These are phyloP conservation scores for Zhuqinia jingwanae DNA, from an alignment of 2,888 invertebrate species.

Conservation along the genomic window DNA sequence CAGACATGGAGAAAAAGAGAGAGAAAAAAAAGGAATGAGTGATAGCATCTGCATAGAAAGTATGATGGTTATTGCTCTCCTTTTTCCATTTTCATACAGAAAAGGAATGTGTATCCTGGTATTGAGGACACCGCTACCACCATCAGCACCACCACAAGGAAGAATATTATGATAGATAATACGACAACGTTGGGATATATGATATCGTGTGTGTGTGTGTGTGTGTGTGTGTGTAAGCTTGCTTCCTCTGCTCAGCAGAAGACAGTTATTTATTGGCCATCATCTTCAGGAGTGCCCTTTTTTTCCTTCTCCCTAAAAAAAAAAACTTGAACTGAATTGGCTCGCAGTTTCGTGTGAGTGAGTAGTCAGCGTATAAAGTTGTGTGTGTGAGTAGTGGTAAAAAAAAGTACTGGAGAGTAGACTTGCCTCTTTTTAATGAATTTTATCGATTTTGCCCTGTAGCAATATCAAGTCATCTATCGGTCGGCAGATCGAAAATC, in stretches of 20 bases:
- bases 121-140: background rate
- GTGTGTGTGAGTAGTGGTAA: background rate
- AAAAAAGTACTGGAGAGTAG: background rate
- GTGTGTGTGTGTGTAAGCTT: no score
- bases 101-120: background rate
- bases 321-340: no score
- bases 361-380: no score
- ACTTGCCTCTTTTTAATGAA: conserved; percentile 61
- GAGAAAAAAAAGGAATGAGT: background rate
- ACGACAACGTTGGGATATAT: background rate
- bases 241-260: conserved; percentile 29
- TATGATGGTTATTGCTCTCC: conserved; percentile 71
- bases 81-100: conserved; percentile 29
- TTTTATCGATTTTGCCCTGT: conserved; percentile 70
- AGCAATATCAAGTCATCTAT: conserved; percentile 52
- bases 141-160: background rate
- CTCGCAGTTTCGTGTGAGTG: no score
- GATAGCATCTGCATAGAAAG: conserved; percentile 67
- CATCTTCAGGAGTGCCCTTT: conserved; percentile 29
- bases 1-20: background rate
- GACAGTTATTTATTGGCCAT: conserved; percentile 74
- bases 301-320: conserved; percentile 1
- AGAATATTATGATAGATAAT: background rate
- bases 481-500: conserved; percentile 9
- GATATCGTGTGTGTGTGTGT: no score